These are phyloP conservation scores for Sialia sialis DNA, from an alignment of 2,113 vertebrate genomes.

Conservation along the genomic window DNA sequence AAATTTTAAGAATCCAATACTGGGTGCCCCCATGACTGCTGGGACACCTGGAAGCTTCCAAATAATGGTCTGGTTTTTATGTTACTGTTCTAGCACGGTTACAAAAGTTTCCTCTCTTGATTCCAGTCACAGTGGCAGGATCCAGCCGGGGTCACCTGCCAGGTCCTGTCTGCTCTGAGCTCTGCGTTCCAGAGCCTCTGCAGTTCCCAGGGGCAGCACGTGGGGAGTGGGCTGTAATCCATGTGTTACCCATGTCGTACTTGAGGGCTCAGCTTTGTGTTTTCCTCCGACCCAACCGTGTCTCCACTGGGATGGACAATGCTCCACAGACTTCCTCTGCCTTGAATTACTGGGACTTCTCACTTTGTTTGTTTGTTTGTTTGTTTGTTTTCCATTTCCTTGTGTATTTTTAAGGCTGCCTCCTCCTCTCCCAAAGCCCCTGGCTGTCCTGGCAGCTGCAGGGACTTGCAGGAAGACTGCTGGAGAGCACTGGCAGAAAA, in stretches of 20 bases:
- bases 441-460: neutral
- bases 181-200: neutral
- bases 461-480: neutral
- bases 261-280: neutral
- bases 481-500: neutral
- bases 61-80: neutral
- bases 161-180: neutral
- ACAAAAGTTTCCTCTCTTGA: neutral
- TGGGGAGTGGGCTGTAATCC: neutral
- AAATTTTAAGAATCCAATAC: neutral
- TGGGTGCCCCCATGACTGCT: too few relatives aligned
- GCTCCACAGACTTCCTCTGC: neutral
- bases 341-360: neutral
- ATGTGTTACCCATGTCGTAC: fast-evolving
- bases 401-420: neutral
- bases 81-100: neutral
- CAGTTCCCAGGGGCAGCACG: neutral
- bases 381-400: neutral
- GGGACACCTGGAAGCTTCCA: neutral
- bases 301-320: neutral
- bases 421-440: neutral
- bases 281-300: neutral
- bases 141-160: neutral
- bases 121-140: neutral
- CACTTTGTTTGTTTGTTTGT: neutral